These are phyloP conservation scores for Pteromalus puparum DNA, from an alignment of 1,140 invertebrate genomes.

Conservation along the genomic window DNA sequence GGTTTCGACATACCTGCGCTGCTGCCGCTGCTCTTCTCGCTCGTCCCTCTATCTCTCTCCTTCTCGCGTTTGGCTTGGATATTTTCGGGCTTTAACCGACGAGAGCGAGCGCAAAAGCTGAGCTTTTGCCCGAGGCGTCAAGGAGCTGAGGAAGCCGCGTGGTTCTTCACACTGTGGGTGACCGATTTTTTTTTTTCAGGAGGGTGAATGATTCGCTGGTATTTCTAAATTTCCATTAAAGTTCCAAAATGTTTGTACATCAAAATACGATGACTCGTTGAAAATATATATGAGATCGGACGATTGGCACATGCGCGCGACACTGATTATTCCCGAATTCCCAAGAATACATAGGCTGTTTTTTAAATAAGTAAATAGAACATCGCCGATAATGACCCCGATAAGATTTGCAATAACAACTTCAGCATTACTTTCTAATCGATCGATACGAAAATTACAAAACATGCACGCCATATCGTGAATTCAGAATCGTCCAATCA, in stretches of 20 bases:
- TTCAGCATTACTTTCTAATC: neutral
- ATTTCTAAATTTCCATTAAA: too few relatives aligned
- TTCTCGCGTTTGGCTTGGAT: conserved; percentile 69
- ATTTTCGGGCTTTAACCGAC: conserved; percentile 72
- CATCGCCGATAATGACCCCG: neutral
- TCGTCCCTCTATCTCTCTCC: conserved; percentile 52
- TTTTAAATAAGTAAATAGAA: neutral
- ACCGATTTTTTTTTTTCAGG: conserved; percentile 32
- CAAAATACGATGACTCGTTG: neutral
- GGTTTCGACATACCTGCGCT: conserved; percentile 65
- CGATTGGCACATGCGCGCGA: neutral
- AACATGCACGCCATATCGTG: too few relatives aligned
- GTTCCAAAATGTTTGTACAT: too few relatives aligned
- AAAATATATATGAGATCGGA: neutral
- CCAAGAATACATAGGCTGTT: neutral
- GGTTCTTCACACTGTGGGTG: neutral
- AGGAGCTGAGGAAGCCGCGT: neutral
- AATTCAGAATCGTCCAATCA: too few relatives aligned
- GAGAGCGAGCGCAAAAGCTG: conserved; percentile 40
- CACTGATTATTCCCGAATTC: neutral
- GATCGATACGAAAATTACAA: neutral
- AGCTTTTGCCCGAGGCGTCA: neutral
- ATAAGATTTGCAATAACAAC: neutral
- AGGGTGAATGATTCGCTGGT: neutral
- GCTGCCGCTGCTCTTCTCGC: neutral